Percentiles rank a stretch among this genome's conserved stretches.
phyloP scores from a whole-genome alignment of 2,888 invertebrate genomes.

The Drosophila diplacantha region DNA sequence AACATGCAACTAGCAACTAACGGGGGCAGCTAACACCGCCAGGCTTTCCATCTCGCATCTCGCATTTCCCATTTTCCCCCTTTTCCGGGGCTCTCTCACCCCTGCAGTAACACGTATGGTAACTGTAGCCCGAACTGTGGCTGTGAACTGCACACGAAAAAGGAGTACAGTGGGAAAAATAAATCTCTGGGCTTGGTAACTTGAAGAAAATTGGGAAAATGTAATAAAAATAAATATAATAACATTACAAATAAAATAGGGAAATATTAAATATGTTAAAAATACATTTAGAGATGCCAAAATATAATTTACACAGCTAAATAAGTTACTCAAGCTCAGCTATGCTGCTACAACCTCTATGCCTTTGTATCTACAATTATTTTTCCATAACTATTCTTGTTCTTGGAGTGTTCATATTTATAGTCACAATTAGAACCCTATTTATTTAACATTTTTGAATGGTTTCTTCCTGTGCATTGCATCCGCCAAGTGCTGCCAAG shows the following conservation, averaged over 20 bases:
- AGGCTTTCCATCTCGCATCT: conserved; percentile 15
- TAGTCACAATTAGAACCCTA: neutral
- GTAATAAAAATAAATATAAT: neutral
- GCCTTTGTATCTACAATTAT: neutral
- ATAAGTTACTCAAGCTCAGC: neutral
- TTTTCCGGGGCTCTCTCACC: neutral
- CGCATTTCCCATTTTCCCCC: conserved; percentile 18
- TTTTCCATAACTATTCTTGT: neutral
- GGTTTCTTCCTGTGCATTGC: conserved; percentile 39
- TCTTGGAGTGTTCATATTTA: neutral
- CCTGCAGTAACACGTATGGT: conserved; percentile 46
- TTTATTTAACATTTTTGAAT: neutral
- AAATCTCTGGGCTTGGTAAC: neutral
- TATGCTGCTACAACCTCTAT: neutral
- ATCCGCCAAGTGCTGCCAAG: conserved; percentile 40
- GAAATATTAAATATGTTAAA: neutral
- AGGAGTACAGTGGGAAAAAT: neutral
- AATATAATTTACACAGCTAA: too few relatives aligned
- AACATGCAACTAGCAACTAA: conserved; percentile 62
- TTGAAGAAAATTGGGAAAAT: neutral
- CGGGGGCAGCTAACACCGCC: conserved; percentile 34
- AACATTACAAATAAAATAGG: neutral
- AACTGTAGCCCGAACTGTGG: conserved; percentile 49
- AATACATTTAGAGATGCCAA: too few relatives aligned
- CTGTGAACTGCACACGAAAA: conserved; percentile 26